phyloP scores from a whole-genome alignment of 1,140 invertebrate species.

The Anastrepha ludens region DNA sequence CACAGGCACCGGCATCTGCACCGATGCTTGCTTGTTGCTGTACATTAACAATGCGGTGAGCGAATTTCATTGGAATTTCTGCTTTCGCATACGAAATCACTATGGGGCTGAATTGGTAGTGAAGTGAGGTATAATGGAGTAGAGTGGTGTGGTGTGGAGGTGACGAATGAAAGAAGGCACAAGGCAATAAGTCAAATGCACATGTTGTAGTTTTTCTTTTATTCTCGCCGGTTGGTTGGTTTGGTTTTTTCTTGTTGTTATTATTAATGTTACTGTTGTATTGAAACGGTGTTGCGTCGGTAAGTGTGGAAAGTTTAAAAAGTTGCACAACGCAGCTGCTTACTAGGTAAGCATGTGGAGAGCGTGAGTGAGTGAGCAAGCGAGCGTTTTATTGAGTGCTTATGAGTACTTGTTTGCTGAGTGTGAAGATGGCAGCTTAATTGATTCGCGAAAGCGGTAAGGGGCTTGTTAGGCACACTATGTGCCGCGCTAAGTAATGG shows the following conservation, averaged over 20 bases:
- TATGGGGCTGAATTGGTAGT: constrained; percentile 16
- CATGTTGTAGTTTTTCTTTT: neutral
- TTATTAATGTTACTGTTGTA: neutral
- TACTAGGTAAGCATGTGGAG: neutral
- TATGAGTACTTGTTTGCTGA: neutral
- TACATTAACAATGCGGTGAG: neutral
- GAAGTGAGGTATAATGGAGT: neutral
- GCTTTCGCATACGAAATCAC: constrained; percentile 28
- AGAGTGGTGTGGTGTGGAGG: neutral
- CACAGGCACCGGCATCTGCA: neutral
- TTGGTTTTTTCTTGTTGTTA: neutral
- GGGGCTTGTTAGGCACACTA: too few relatives aligned
- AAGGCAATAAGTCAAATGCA: constrained; percentile 34
- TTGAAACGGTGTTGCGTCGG: neutral
- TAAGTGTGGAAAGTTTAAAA: constrained; percentile 29
- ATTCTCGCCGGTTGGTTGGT: neutral
- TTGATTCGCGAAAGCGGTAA: too few relatives aligned
- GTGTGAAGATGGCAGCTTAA: neutral
- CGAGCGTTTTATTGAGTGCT: neutral
- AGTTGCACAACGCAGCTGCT: constrained; percentile 36
- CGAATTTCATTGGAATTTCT: constrained; percentile 45
- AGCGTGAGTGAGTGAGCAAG: neutral
- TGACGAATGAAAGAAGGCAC: neutral
- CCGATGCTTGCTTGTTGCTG: neutral
- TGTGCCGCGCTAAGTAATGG: too few relatives aligned